phyloP scores from a whole-genome alignment of 2,888 invertebrate species.

The Acronicta leporina region DNA sequence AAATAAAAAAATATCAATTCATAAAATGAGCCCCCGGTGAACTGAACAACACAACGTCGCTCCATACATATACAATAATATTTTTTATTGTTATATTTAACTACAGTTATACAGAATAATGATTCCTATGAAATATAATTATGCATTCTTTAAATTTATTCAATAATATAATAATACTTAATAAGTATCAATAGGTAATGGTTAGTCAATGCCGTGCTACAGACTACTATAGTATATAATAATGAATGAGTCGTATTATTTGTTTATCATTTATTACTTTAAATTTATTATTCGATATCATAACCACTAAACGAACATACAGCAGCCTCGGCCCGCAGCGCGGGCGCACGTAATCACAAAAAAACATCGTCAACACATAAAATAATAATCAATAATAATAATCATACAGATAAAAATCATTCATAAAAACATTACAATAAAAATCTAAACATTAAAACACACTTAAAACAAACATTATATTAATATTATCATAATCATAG shows the following conservation, averaged over 20 bases:
- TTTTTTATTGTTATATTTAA: conserved; percentile 88
- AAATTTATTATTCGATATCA: conserved; percentile 85
- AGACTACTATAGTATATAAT: conserved; percentile 86
- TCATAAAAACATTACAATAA: conserved; percentile 90
- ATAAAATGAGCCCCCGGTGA: conserved; percentile 85
- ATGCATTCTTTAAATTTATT: conserved; percentile 89
- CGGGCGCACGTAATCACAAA: conserved; percentile 86
- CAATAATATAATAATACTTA: conserved; percentile 89
- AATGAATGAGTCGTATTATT: conserved; percentile 88
- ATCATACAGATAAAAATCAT: conserved; percentile 89
- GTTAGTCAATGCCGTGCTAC: conserved; percentile 88
- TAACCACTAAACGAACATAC: conserved; percentile 85
- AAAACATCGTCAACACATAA: conserved; percentile 89
- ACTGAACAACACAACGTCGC: conserved; percentile 70
- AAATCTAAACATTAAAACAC: conserved; percentile 90
- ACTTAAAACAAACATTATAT: conserved; percentile 90
- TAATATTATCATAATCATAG: conserved; percentile 89
- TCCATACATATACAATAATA: conserved; percentile 76
- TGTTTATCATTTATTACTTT: conserved; percentile 83
- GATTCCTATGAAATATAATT: conserved; percentile 90
- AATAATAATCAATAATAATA: conserved; percentile 89
- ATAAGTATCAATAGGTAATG: conserved; percentile 89
- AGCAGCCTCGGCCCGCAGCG: conserved; percentile 82
- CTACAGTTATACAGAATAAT: conserved; percentile 90
- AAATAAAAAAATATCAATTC: conserved; percentile 89